Base-by-base conservation (phyloP, 2,113 vertebrate genomes). In the Festucalex cinctus region DNA sequence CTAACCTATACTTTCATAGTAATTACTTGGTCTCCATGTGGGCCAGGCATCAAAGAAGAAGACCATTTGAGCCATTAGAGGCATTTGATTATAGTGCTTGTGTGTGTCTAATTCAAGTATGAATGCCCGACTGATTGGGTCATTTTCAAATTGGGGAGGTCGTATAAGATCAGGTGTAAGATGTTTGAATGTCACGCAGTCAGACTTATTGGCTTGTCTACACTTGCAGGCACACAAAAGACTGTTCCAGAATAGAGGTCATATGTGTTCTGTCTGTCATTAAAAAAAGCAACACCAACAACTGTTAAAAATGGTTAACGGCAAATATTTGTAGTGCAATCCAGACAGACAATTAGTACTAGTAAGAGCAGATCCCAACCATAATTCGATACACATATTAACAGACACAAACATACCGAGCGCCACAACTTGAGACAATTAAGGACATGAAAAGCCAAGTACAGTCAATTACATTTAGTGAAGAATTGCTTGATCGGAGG, bases 21-120 rank as follows among this genome's bases (percentile, higher is more conserved):
- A 89, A 90, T 89, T 86, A 89, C 68, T 71, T 72, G n/a, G 81
- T 84, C 78, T 88, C 58, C 69, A 19, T 81, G 67, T 73, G 57
- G 65, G 66, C 60, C 63, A 51, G 46, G 44, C 85, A 85, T 90
- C 82, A 88, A 85, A 89, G 72, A 79, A 77, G 44, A 81, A 70
- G 64, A 85, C 69, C 32, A 48, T 57, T 70, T 41, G 46, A 77
- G 71, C 46, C 41, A 68, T 83, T 76, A 74, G 63, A 66, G 44
- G 22, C 56, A 54, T 65, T 41, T 85, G 69, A 90, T 90, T 84
- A 88, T 71, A 83, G 80, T 79, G 37, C 28, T 81, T 0, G 14
- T 63, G 79, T 83, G 75, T 83, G 43, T 77, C 74, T 71, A 76
- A 85, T 84, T 80, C 74, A 83, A 78, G 80, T 57, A 63, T 65